Percentiles rank a stretch among this genome's conserved stretches.
These are phyloP conservation scores for Eleginops maclovinus DNA, from an alignment of 2,113 vertebrate genomes.

Conservation along the genomic window DNA sequence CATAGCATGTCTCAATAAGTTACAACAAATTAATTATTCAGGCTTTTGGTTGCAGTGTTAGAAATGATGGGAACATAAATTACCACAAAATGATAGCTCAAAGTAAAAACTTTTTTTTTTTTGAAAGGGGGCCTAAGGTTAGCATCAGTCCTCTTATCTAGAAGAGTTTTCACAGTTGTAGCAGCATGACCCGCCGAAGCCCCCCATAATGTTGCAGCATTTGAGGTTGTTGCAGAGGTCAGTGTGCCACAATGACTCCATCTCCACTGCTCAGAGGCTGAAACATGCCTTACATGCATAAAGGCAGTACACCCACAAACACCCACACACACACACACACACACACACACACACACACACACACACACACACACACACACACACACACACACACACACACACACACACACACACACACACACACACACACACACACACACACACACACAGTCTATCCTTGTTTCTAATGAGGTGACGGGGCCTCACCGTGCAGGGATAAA, in stretches of 20 bases:
- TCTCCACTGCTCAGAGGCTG: constrained; percentile 14
- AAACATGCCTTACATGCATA: constrained; percentile 30
- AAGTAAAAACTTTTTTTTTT: background rate
- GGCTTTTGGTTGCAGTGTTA: background rate
- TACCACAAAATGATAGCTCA: background rate
- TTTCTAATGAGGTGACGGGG: constrained; percentile 60
- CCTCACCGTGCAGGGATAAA: constrained; percentile 54
- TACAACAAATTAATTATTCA: background rate
- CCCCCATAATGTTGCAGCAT: background rate
- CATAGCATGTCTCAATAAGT: background rate
- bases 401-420: constrained; percentile 15
- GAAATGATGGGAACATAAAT: background rate
- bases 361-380: constrained; percentile 14
- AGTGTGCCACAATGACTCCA: constrained; percentile 46
- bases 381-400: constrained; percentile 14
- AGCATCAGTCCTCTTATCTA: background rate
- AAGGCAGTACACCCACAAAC: constrained; percentile 21
- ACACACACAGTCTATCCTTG: constrained; percentile 14
- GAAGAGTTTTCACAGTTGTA: background rate
- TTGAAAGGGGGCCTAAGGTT: background rate
- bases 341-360: background rate
- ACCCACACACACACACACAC: constrained; percentile 10
- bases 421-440: constrained; percentile 19
- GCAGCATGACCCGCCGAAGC: background rate
- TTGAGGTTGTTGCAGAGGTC: constrained; percentile 54